These are phyloP conservation scores for Xiphophorus hellerii DNA, from an alignment of 2,113 vertebrate genomes.

Conservation along the genomic window DNA sequence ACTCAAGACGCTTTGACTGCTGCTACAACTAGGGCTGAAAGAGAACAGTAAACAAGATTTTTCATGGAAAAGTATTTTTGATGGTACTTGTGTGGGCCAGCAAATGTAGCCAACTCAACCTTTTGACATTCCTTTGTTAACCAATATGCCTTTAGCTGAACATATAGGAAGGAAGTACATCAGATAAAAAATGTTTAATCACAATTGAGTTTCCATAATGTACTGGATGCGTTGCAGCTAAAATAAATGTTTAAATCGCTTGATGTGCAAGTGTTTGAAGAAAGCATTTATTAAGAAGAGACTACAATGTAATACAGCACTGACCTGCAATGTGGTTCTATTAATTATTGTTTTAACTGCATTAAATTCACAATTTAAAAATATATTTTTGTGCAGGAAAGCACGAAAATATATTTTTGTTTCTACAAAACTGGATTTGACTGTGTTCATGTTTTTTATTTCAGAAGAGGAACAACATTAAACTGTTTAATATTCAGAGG, in stretches of 20 bases:
- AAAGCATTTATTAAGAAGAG: neutral
- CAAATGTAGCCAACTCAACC: slow-evolving; percentile 8
- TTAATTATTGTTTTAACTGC: neutral
- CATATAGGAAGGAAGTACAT: neutral
- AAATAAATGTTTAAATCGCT: neutral
- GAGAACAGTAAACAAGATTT: neutral
- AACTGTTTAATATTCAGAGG: no score
- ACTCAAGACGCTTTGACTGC: slow-evolving; percentile 32
- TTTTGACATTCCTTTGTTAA: neutral
- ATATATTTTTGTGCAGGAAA: no score
- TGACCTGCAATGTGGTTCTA: neutral
- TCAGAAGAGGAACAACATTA: no score
- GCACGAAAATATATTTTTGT: no score
- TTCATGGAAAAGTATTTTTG: neutral
- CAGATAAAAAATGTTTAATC: neutral
- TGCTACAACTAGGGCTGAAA: slow-evolving; percentile 7
- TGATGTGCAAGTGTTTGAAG: neutral
- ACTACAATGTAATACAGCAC: neutral
- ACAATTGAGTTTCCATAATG: neutral
- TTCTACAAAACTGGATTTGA: no score
- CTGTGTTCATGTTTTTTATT: no score
- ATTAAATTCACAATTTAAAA: no score
- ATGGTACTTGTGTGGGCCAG: neutral
- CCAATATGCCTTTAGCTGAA: slow-evolving; percentile 3
- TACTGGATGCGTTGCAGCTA: neutral